These are phyloP conservation scores for Lomographa bimaculata DNA, from an alignment of 2,888 invertebrate genomes.

Conservation along the genomic window DNA sequence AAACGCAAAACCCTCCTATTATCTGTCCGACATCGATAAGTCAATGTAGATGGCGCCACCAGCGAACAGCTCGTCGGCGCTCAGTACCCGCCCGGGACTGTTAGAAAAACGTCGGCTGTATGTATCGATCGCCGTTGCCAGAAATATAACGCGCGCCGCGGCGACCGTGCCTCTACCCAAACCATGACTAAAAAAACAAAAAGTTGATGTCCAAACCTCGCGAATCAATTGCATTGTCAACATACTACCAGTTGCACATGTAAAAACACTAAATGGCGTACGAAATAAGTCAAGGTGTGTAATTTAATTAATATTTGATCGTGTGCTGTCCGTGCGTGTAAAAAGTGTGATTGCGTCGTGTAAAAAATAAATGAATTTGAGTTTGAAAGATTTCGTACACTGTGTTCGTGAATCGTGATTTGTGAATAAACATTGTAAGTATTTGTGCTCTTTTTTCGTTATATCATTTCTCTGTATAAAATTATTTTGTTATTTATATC, in stretches of 20 bases:
- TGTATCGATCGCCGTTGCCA: constrained; percentile 16
- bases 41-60: constrained; percentile 45
- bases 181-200: constrained; percentile 39
- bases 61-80: constrained; percentile 7
- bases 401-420: constrained; percentile 1
- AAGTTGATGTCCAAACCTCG: constrained; percentile 10
- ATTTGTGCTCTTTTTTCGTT: background rate
- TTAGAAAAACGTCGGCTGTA: constrained; percentile 40
- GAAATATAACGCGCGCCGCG: constrained; percentile 13
- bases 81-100: constrained; percentile 70
- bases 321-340: constrained; percentile 13
- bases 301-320: constrained; percentile 18
- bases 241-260: background rate
- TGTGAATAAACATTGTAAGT: constrained; percentile 14
- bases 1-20: constrained; percentile 31
- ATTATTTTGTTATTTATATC: no score
- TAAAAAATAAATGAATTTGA: constrained; percentile 16
- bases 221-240: background rate
- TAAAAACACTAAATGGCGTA: background rate
- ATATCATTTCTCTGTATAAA: no score
- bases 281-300: constrained; percentile 3
- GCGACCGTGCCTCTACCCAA: constrained; percentile 13
- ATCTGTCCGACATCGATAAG: constrained; percentile 44
- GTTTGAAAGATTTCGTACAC: constrained; percentile 3
- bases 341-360: constrained; percentile 16